These are phyloP conservation scores for Nebria salina DNA, from an alignment of 2,888 invertebrate species.

Conservation along the genomic window DNA sequence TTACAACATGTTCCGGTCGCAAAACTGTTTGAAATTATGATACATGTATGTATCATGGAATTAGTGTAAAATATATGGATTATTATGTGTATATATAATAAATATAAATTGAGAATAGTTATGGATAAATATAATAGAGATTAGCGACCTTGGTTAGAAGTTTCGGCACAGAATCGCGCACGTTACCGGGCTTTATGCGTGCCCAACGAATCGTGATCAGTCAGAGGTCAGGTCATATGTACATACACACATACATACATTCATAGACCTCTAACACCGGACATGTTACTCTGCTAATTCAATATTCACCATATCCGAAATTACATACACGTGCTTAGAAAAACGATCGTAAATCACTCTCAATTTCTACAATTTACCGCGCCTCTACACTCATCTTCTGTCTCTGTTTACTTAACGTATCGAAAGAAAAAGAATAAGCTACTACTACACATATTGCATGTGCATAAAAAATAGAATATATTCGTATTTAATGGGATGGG, in stretches of 20 bases:
- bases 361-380: not conserved
- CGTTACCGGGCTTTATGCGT: slow-evolving; percentile 25
- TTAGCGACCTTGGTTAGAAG: not conserved
- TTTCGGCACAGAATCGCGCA: slow-evolving; percentile 13
- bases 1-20: slow-evolving; percentile 2
- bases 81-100: not conserved
- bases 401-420: too few relatives aligned
- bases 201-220: slow-evolving; percentile 21
- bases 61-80: not conserved
- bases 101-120: not conserved
- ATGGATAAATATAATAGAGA: slow-evolving; percentile 3
- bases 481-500: not conserved
- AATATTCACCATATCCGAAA: not conserved
- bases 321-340: not conserved
- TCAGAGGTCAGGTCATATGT: slow-evolving; percentile 16
- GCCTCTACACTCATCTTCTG: too few relatives aligned
- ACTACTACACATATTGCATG: not conserved
- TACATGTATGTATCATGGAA: not conserved
- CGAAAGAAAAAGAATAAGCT: too few relatives aligned
- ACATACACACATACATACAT: not conserved
- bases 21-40: not conserved
- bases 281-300: not conserved
- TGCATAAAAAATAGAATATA: not conserved
- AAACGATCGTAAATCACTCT: not conserved
- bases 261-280: not conserved